phyloP scores from a whole-genome alignment of 1,140 invertebrate species.

The Scaptomyza hsui region DNA sequence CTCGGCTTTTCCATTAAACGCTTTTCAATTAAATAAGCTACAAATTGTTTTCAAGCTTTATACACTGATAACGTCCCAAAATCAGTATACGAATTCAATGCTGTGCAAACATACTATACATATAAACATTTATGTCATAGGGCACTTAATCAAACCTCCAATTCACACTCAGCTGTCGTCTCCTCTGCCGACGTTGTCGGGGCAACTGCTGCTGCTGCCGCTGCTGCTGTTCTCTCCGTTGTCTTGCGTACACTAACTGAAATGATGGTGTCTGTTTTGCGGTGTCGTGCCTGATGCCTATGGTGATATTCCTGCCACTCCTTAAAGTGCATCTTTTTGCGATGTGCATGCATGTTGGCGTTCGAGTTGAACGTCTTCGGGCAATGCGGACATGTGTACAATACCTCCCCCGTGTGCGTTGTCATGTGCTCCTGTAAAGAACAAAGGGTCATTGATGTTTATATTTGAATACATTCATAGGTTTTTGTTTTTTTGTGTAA shows the following conservation, averaged over 20 bases:
- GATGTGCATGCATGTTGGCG: conserved; percentile 81
- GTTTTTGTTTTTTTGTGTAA: not conserved
- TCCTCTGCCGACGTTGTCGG: not conserved
- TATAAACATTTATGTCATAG: conserved; percentile 16
- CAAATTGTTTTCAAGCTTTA: conserved; percentile 48
- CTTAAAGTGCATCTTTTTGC: conserved; percentile 75
- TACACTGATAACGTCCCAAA: conserved; percentile 41
- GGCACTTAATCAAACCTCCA: conserved; percentile 37
- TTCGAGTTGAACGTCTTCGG: conserved; percentile 79
- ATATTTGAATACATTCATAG: not conserved
- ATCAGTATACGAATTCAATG: conserved; percentile 13
- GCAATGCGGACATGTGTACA: conserved; percentile 81
- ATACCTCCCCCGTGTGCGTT: conserved; percentile 72
- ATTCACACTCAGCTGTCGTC: not conserved
- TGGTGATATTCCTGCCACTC: conserved; percentile 72
- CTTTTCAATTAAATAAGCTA: conserved; percentile 59
- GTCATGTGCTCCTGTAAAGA: conserved; percentile 74
- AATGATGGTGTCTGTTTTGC: conserved; percentile 58
- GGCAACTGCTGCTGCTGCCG: not conserved
- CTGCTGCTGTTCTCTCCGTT: conserved; percentile 38
- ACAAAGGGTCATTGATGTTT: not conserved
- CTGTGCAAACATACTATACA: not conserved
- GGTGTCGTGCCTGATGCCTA: conserved; percentile 24
- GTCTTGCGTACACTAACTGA: conserved; percentile 63
- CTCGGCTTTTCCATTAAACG: conserved; percentile 14